Evolutionary conservation across 2,888 invertebrate species (phyloP).

Genomic region (Chalcis sispes): DNA sequence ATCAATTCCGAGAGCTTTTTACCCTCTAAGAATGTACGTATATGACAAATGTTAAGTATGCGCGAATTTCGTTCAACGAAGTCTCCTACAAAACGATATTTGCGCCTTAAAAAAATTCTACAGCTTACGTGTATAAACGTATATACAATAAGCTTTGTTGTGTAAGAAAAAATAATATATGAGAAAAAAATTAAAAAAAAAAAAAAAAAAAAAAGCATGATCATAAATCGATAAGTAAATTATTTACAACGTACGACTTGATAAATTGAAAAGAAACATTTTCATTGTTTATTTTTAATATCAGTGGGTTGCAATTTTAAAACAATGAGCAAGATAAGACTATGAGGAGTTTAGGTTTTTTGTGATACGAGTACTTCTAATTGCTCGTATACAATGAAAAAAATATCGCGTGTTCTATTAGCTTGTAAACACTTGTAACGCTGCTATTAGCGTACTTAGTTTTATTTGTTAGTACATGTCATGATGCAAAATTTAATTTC

Average conservation of each 20-base stretch:
- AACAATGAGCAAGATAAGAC: background rate
- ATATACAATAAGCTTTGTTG: conserved; percentile 33
- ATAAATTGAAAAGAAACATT: conserved; percentile 20
- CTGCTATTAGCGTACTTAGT: conserved; percentile 62
- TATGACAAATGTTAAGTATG: conserved; percentile 27
- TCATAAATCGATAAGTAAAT: too few species aligned
- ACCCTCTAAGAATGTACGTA: conserved; percentile 16
- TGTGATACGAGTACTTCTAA: background rate
- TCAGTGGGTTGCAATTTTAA: background rate
- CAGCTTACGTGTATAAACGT: conserved; percentile 25
- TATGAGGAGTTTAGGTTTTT: conserved; percentile 4
- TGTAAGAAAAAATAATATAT: conserved; percentile 21
- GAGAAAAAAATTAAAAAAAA: conserved; percentile 44
- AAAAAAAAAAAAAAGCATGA: conserved; percentile 43
- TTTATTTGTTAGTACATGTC: conserved; percentile 45
- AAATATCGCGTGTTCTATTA: conserved; percentile 69
- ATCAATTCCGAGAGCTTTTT: conserved; percentile 43
- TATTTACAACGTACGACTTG: conserved; percentile 31
- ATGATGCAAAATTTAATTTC: conserved; percentile 40
- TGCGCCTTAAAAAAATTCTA: conserved; percentile 34
- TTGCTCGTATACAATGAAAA: conserved; percentile 5
- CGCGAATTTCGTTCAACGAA: conserved; percentile 54
- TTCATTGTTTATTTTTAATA: conserved; percentile 24
- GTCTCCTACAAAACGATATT: conserved; percentile 38
- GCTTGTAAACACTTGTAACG: conserved; percentile 62